Evolutionary conservation across 2,113 vertebrate species (phyloP), one percentile per base, ranked within the genome.

Genomic region (Amazona vittata): DNA sequence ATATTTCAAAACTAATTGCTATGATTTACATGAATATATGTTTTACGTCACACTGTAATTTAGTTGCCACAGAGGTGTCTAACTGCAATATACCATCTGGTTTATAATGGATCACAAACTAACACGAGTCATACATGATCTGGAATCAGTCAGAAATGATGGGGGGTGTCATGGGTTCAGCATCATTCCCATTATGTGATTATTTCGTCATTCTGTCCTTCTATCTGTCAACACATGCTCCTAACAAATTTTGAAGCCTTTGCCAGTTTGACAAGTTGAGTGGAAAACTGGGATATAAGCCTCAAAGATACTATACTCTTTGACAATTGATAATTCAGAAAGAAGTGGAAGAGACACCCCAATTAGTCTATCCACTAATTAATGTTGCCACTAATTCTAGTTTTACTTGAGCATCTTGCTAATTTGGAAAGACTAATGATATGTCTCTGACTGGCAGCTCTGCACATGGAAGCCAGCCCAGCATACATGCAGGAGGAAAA

Each of bases 401-500:
- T 81, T 75, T 92, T 82, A 71, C 73, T 78, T 78, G 12, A 75
- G 29, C 7, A 8, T 78, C 19, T 82, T n/a, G 76, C 1, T 33
- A 81, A 86, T 79, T 82, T 84, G 62, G 69, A 47, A 84, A 82
- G 69, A 94, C n/a, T 60, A 82, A 92, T 68, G 80, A 55, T 49
- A 75, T 0, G 1, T 28, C 35, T 81, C 69, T 78, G 35, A 71
- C 28, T 5, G 3, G 49, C 4, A 1, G 19, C 50, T 86, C 80
- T 26, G 47, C 43, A 52, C 20, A 13, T 2, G 39, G 60, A 35
- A n/a, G 73, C 26, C 62, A 74, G 60, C 46, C 22, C 12, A 11
- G 11, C 10, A 26, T 2, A 41, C 1, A 3, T 1, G 0, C 41
- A 39, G 15, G 3, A 57, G 19, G 28, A 13, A 65, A 82, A 85